Evolutionary conservation across 2,797 vertebrate species (phyloP).

Genomic region (Podargus strigoides): DNA sequence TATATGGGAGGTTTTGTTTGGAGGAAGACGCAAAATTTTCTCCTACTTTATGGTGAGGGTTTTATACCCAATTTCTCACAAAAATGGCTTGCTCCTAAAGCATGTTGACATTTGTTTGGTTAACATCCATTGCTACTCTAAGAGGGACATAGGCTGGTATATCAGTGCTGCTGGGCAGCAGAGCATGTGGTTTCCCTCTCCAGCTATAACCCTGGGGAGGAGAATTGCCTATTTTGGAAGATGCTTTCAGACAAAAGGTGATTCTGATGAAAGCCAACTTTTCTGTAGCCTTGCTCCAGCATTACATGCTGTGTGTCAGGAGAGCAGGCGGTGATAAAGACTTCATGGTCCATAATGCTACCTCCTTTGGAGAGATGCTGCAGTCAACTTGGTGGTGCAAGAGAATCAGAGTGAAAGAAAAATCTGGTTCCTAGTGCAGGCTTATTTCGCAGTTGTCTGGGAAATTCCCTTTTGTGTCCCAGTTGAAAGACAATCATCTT

Average conservation of each 20-base stretch:
- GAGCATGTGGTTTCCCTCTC: not conserved
- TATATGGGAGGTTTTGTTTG: not conserved
- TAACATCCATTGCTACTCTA: not conserved
- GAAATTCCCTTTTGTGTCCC: not conserved
- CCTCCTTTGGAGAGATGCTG: not conserved
- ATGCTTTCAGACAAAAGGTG: not conserved
- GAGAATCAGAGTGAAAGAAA: not conserved
- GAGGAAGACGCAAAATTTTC: not conserved
- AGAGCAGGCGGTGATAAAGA: not conserved
- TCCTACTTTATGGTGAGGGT: not conserved
- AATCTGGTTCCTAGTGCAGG: not conserved
- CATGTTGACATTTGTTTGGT: not conserved
- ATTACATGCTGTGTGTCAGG: not conserved
- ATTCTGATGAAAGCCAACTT: not conserved
- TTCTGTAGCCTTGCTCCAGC: not conserved
- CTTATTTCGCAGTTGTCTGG: not conserved
- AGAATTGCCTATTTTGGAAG: not conserved
- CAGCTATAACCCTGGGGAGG: not conserved
- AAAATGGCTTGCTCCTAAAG: not conserved
- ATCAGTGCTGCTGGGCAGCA: not conserved
- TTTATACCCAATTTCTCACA: not conserved
- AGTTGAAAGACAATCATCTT: not conserved
- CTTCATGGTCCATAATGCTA: not conserved
- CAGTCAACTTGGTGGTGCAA: not conserved
- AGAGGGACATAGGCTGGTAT: not conserved